Percentiles rank a stretch among this genome's conserved stretches.
These are phyloP conservation scores for Phrynosoma blainvillii DNA, from an alignment of 2,113 vertebrate species.

Conservation along the genomic window DNA sequence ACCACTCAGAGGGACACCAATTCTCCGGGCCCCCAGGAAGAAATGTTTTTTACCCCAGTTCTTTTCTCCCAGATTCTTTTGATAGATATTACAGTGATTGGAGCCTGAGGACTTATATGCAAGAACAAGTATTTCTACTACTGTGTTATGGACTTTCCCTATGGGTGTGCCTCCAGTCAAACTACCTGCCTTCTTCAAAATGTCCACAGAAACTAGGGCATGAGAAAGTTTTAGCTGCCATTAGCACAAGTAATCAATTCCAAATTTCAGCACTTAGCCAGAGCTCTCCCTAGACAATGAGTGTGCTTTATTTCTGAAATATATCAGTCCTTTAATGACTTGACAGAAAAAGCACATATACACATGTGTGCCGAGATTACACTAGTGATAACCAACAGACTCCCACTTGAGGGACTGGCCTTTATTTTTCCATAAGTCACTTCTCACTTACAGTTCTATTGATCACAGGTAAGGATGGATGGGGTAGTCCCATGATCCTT, in stretches of 20 bases:
- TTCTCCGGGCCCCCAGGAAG: too few species aligned
- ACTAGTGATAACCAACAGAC: constrained; percentile 56
- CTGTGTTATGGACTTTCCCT: not conserved
- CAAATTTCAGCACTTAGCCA: constrained; percentile 58
- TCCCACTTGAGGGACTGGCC: constrained; percentile 64
- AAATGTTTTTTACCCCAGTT: too few species aligned
- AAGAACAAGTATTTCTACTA: not conserved
- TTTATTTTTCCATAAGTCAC: constrained; percentile 75
- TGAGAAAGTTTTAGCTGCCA: constrained; percentile 61
- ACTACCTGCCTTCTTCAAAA: constrained; percentile 65
- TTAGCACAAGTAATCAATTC: constrained; percentile 64
- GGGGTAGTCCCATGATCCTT: constrained; percentile 72
- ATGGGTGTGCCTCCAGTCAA: not conserved
- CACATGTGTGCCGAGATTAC: constrained; percentile 49
- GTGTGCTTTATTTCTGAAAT: constrained; percentile 64
- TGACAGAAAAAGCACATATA: constrained; percentile 62
- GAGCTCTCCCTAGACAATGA: constrained; percentile 38
- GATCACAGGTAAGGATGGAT: constrained; percentile 72
- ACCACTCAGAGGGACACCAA: too few species aligned
- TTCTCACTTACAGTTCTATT: constrained; percentile 65
- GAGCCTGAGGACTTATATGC: not conserved
- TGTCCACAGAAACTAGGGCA: constrained; percentile 60
- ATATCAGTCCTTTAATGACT: constrained; percentile 68
- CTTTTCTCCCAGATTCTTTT: too few species aligned
- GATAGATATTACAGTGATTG: not conserved